Base-by-base conservation (phyloP, 2,797 vertebrate species). In the Adrianichthys oophorus region DNA sequence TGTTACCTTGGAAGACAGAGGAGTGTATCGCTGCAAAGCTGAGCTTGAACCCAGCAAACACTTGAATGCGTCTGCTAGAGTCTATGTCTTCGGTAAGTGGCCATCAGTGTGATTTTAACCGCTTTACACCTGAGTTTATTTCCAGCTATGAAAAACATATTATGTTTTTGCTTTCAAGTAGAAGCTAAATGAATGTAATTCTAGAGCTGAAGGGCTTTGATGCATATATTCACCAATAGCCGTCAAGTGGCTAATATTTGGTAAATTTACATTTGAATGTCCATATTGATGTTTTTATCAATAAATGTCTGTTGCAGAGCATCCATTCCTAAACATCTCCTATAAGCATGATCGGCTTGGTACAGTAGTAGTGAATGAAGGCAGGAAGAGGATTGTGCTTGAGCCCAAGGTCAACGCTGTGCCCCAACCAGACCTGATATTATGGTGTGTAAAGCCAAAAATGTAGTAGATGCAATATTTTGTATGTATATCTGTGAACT, bases 341-440 rank as follows among this genome's bases (percentile, higher is more conserved):
- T 83, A 91, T 65, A 93, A 67, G 74, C 79, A 75, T 48, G 78
- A 67, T 0, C 54, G 26, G 1, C 45, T 23, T 1, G 70, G 32
- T 14, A 45, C 2, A 21, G 65, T 92, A 0, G 75, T 71, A 23
- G 82, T 75, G 8, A 42, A 5, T 10, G 91, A 92, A 26, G 92
- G 93, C n/a, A 74, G 53, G 52, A 93, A 81, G 57, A 85, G 59
- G 29, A 7, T 92, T 56, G 88, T 90, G 41, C 84, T 98, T 62
- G 83, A 88, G 4, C 92, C 93, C 14, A 92, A 75, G 59, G 90
- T 97, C 71, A 86, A 87, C 0, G 94, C 94, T 51, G 74, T 95
- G 18, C 95, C 96, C n/a, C 51, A 2, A 1, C 87, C 93, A 4
- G 84, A 89, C 48, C 43, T 6, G 1, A 49, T 91, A 40, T 58